Percentiles rank a stretch among this genome's conserved stretches.
These are phyloP conservation scores for Podilymbus podiceps DNA, from an alignment of 2,113 vertebrate species.

Conservation along the genomic window DNA sequence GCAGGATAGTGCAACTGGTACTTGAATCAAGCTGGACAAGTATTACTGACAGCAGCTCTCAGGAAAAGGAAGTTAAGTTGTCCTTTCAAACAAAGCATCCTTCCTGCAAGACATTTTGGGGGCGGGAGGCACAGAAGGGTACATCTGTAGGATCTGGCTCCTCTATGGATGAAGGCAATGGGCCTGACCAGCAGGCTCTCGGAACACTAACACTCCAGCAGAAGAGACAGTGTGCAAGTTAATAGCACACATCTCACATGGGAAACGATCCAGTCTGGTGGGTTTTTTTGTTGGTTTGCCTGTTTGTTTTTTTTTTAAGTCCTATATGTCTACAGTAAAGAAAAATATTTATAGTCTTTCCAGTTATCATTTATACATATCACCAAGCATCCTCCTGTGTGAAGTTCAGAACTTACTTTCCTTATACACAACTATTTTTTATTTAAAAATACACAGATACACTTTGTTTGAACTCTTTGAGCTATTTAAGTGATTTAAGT, in stretches of 20 bases:
- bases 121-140: not conserved
- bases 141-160: not conserved
- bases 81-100: not conserved
- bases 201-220: fast-evolving
- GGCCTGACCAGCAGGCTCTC: not conserved
- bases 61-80: not conserved
- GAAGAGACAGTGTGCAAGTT: not conserved
- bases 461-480: not conserved
- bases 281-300: too few relatives aligned
- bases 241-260: fast-evolving
- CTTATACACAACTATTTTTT: not conserved
- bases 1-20: not conserved
- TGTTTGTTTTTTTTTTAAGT: not conserved
- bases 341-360: not conserved
- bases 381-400: not conserved
- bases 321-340: not conserved
- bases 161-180: fast-evolving
- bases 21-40: not conserved
- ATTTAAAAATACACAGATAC: not conserved
- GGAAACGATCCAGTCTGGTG: not conserved
- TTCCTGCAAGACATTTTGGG: not conserved
- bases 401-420: not conserved
- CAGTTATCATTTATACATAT: not conserved
- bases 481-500: not conserved
- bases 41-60: not conserved